Conservation (phyloP, 1,140 invertebrate genomes). For the Ceratina australensis region DNA sequence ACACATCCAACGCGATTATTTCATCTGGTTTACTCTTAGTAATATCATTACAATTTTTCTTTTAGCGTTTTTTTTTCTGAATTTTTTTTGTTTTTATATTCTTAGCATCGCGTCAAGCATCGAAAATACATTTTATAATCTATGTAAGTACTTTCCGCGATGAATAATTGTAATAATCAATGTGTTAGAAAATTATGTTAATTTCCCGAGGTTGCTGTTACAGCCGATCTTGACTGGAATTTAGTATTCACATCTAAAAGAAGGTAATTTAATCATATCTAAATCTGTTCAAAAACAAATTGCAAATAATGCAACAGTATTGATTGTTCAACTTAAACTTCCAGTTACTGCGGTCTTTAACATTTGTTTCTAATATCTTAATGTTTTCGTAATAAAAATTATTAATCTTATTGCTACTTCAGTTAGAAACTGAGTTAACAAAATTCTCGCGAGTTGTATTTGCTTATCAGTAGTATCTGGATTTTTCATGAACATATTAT, state of each 20-base stretch:
- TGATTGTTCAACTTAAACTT: conserved; percentile 25
- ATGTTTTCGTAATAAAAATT: conserved; percentile 46
- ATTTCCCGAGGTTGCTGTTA: conserved; percentile 36
- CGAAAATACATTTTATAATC: conserved; percentile 38
- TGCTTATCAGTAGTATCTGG: conserved; percentile 21
- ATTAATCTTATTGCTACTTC: conserved; percentile 56
- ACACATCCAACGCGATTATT: conserved; percentile 29
- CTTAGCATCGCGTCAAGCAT: conserved; percentile 41
- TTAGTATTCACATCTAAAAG: conserved; percentile 31
- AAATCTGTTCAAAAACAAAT: conserved; percentile 38
- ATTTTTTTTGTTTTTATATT: conserved; percentile 17
- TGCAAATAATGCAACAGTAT: conserved; percentile 46
- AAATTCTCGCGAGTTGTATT: conserved; percentile 33
- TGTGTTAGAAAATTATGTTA: conserved; percentile 23
- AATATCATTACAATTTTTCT: conserved; percentile 18
- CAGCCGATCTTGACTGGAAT: conserved; percentile 29
- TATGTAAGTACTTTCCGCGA: conserved; percentile 51
- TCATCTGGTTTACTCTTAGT: conserved; percentile 16
- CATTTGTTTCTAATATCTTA: conserved; percentile 29
- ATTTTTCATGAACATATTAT: conserved; percentile 29
- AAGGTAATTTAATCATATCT: conserved; percentile 18
- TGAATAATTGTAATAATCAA: conserved; percentile 27
- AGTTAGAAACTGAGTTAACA: conserved; percentile 40
- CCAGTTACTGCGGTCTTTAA: conserved; percentile 11
- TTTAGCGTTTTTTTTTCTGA: background rate